Percentiles rank a stretch among this genome's conserved stretches.
These are phyloP conservation scores for Aselliscus stoliczkanus DNA, from an alignment of 2,797 vertebrate genomes.

Conservation along the genomic window DNA sequence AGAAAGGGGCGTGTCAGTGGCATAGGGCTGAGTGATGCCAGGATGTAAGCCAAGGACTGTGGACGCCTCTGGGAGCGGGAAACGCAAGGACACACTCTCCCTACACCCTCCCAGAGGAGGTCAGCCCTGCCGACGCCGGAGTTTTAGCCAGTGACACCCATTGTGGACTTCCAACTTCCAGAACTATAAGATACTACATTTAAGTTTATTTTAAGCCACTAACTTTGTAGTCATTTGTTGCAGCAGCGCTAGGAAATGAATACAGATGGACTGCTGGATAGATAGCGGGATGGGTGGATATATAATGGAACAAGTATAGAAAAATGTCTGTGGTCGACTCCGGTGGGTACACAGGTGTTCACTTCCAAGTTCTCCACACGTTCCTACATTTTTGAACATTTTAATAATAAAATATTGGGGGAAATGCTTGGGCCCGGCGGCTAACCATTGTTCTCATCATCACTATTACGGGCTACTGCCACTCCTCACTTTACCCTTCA, in stretches of 20 bases:
- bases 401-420: neutral
- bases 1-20: neutral
- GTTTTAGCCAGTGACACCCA: neutral
- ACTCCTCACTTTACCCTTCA: accelerated
- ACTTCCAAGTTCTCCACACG: accelerated
- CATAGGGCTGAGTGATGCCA: neutral
- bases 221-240: neutral
- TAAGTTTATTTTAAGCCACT: neutral
- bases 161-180: neutral
- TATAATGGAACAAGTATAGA: neutral
- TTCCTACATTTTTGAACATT: neutral
- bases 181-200: accelerated
- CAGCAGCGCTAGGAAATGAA: accelerated
- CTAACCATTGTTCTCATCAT: accelerated
- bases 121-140: neutral
- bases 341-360: neutral
- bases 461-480: accelerated
- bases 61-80: neutral
- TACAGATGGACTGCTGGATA: accelerated
- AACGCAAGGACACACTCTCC: neutral
- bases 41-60: accelerated
- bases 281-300: neutral
- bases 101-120: neutral
- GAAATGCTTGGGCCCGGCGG: neutral
- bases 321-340: accelerated